A percentile compares a stretch with the other conserved stretches of the same genome.
phyloP scores from a whole-genome alignment of 1,140 invertebrate genomes.

The Macrotrachela quadricornifera region DNA sequence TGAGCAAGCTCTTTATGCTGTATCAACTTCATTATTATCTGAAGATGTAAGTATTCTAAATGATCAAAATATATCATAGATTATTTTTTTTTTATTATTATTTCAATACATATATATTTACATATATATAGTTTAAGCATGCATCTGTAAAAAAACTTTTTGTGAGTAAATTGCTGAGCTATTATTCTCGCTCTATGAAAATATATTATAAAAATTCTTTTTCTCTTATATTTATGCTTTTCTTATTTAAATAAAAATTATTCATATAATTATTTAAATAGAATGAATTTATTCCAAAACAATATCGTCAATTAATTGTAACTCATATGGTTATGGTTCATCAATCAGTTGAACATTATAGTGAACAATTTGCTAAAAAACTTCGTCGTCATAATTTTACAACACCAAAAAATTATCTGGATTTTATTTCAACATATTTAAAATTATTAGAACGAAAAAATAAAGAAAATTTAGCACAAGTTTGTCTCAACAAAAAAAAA shows the following conservation, averaged over 20 bases:
- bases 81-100: background rate
- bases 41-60: slow-evolving; percentile 19
- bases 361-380: slow-evolving; percentile 44
- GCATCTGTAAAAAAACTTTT: too few relatives aligned
- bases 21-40: slow-evolving; percentile 53
- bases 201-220: too few relatives aligned
- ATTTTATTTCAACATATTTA: slow-evolving; percentile 56
- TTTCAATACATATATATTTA: background rate
- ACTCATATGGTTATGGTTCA: slow-evolving; percentile 63
- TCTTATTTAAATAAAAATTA: too few relatives aligned
- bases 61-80: too few relatives aligned
- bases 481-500: too few relatives aligned
- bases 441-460: slow-evolving; percentile 47
- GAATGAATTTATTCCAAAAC: slow-evolving; percentile 38
- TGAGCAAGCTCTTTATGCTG: slow-evolving; percentile 41
- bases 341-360: slow-evolving; percentile 45
- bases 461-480: slow-evolving; percentile 41
- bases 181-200: too few relatives aligned
- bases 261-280: slow-evolving; percentile 1
- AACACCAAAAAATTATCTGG: slow-evolving; percentile 68
- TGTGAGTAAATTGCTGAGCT: too few relatives aligned
- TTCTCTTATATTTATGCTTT: too few relatives aligned
- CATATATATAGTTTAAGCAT: background rate
- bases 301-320: slow-evolving; percentile 44
- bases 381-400: slow-evolving; percentile 56